These are phyloP conservation scores for Cotesia congregata DNA, from an alignment of 2,888 invertebrate genomes.

Conservation along the genomic window DNA sequence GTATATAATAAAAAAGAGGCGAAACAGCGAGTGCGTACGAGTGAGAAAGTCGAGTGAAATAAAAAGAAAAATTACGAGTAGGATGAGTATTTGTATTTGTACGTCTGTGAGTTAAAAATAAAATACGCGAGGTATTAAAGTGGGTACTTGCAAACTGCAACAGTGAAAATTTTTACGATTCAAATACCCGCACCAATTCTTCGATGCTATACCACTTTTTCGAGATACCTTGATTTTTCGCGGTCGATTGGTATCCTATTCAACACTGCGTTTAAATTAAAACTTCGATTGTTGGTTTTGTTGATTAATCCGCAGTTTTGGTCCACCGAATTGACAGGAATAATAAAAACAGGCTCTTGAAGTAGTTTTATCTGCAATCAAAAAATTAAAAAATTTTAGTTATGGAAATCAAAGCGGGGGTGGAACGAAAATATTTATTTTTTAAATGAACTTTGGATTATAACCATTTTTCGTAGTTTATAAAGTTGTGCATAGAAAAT, in stretches of 20 bases:
- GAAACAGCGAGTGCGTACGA: neutral
- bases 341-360: neutral
- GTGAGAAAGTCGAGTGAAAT: neutral
- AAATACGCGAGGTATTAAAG: neutral
- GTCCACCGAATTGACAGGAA: neutral
- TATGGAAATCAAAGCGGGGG: too few relatives aligned
- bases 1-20: neutral
- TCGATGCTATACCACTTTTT: constrained; percentile 6
- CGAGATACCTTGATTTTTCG: constrained; percentile 26
- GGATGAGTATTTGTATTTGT: neutral
- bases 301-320: constrained; percentile 14
- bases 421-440: too few relatives aligned
- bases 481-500: too few relatives aligned
- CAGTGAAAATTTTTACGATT: constrained; percentile 36
- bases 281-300: constrained; percentile 15
- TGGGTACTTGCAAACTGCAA: constrained; percentile 19
- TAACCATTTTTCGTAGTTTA: too few relatives aligned
- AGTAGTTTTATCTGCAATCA: neutral
- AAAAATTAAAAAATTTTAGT: neutral
- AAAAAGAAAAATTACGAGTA: neutral
- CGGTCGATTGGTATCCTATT: constrained; percentile 35
- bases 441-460: too few relatives aligned
- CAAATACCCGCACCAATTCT: constrained; percentile 27
- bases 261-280: constrained; percentile 22
- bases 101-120: neutral